Base-by-base conservation (phyloP, 92 coral and sea anemone species). In the Paragorgia papillata region DNA sequence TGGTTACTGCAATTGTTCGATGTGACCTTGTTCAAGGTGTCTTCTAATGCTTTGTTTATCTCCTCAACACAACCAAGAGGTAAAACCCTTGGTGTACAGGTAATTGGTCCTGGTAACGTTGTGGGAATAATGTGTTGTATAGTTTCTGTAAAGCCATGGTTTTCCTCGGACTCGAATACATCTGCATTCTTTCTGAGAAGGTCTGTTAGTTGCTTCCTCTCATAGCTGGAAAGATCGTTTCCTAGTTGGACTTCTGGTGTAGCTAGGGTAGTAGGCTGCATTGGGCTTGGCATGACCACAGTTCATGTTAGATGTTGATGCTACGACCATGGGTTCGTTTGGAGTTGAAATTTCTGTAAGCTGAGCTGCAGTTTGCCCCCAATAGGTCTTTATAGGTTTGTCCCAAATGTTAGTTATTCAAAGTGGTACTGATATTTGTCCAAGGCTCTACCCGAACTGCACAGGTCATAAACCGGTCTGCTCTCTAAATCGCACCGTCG, bases 61-160 rank as follows among this genome's bases (percentile, higher is more conserved):
- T 82, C 85, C 28, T 80, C 79, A 32, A 82, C 66, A 62, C 81
- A 73, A 31, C 85, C 80, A 3, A 82, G 48, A 9, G 85, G 85
- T 13, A 82, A 50, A 56, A 74, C 75, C 10, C 86, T 62, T 44
- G 75, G 56, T 63, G 86, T 55, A 54, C 86, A 82, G 34, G 66
- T 82, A 7, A 74, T 62, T 20, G 86, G 86, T 27, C 49, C 60
- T 46, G 75, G 9, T 63, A 71, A 56, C 17, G 44, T 49, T 48
- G 62, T 31, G 0, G 56, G 51, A 31, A 82, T 82, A 5, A 14
- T 62, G 40, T 82, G 86, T 0, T 74, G 68, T 48, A 74, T 82
- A 0, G 86, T 74, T 15, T 74, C 46, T 1, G 86, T 74, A 29
- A 82, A 34, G 48, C 82, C 86, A 0, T 74, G 82, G 46, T 82